phyloP scores from a whole-genome alignment of 2,888 invertebrate species.

The Apamea monoglypha region DNA sequence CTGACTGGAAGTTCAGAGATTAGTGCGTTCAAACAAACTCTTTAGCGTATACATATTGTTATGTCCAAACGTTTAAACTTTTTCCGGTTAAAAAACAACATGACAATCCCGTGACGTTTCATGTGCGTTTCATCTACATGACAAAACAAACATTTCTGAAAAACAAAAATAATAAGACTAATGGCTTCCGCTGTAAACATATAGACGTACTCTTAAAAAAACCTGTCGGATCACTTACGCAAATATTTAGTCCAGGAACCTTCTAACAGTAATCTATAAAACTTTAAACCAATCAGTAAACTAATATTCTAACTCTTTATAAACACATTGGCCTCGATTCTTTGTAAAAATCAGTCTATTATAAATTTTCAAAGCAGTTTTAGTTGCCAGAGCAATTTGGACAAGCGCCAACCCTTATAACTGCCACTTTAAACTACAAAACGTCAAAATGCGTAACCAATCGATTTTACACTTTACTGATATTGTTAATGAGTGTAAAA shows the following conservation, averaged over 20 bases:
- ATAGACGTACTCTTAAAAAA: not conserved
- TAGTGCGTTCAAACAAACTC: not conserved
- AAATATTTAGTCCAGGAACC: not conserved
- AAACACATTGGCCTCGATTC: conserved; percentile 68
- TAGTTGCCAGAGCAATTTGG: conserved; percentile 66
- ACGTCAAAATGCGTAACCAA: conserved; percentile 58
- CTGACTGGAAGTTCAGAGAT: not conserved
- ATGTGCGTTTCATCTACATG: not conserved
- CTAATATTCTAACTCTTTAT: conserved; percentile 45
- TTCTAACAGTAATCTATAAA: not conserved
- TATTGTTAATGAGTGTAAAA: conserved; percentile 53
- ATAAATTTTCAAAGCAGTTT: conserved; percentile 69
- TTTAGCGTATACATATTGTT: not conserved
- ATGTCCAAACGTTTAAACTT: not conserved
- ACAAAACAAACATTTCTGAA: not conserved
- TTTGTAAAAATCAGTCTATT: conserved; percentile 65
- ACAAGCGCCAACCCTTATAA: conserved; percentile 68
- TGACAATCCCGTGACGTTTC: not conserved
- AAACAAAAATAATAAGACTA: not conserved
- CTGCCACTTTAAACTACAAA: conserved; percentile 54
- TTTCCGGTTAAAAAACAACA: not conserved
- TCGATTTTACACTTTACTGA: conserved; percentile 59
- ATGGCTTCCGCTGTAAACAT: not conserved
- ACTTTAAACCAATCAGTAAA: conserved; percentile 27
- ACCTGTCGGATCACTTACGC: not conserved